phyloP scores from a whole-genome alignment of 2,888 invertebrate species.

The Coleophora deauratella region DNA sequence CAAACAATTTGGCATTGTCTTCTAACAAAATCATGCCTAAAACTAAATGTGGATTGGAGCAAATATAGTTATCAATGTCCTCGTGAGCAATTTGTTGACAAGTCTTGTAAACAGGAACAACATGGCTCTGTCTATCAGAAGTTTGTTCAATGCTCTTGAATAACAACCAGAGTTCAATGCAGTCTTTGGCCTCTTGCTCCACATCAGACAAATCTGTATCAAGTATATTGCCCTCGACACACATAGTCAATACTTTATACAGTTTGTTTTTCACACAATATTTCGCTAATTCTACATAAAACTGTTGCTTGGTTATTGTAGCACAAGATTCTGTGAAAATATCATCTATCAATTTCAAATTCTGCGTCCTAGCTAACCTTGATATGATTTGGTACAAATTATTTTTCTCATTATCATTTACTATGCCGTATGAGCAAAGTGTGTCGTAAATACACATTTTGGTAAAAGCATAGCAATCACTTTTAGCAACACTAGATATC shows the following conservation, averaged over 20 bases:
- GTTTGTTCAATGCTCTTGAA: constrained; percentile 71
- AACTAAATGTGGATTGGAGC: constrained; percentile 72
- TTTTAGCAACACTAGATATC: constrained; percentile 65
- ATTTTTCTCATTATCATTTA: constrained; percentile 72
- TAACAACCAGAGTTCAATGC: constrained; percentile 67
- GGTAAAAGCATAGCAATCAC: constrained; percentile 62
- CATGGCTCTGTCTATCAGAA: constrained; percentile 61
- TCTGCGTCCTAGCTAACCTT: constrained; percentile 74
- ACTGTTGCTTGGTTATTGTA: constrained; percentile 59
- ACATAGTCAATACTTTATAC: constrained; percentile 67
- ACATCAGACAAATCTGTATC: constrained; percentile 52
- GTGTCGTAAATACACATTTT: constrained; percentile 75
- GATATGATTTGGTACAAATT: constrained; percentile 72
- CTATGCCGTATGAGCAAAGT: constrained; percentile 77
- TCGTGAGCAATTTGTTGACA: constrained; percentile 69
- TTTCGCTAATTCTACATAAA: constrained; percentile 68
- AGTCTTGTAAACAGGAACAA: constrained; percentile 71
- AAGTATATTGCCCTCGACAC: constrained; percentile 59
- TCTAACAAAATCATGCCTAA: constrained; percentile 74
- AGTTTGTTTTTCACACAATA: constrained; percentile 69
- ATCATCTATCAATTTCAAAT: constrained; percentile 66
- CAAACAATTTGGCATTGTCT: constrained; percentile 59
- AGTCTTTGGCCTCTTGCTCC: constrained; percentile 60
- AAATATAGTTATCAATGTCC: constrained; percentile 68
- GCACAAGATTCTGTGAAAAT: constrained; percentile 69